Conservation (phyloP, 2,113 vertebrate genomes). For the Spilogale gracilis region DNA sequence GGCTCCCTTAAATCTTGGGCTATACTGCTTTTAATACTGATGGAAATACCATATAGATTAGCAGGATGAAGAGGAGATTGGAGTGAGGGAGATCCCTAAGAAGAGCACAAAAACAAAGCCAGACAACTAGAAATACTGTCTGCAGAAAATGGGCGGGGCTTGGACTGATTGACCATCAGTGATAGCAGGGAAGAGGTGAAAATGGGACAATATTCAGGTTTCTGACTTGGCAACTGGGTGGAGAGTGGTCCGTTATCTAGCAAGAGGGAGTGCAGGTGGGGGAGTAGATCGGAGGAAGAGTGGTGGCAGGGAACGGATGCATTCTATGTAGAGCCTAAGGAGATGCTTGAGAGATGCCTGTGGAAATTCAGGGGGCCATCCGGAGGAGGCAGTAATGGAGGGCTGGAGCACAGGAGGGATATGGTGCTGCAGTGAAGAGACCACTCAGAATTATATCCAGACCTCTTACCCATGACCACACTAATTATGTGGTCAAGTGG, state of each 20-base stretch:
- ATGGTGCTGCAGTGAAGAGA: neutral
- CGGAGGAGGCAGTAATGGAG: neutral
- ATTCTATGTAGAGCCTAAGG: neutral
- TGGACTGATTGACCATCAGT: neutral
- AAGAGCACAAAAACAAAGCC: neutral
- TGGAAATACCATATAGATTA: neutral
- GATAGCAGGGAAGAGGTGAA: neutral
- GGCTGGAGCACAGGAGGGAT: neutral
- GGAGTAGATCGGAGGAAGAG: neutral
- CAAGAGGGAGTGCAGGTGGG: no score
- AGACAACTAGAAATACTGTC: neutral
- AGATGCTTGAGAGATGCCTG: neutral
- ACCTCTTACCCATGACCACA: neutral
- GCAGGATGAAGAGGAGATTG: neutral
- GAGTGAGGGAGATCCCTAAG: neutral
- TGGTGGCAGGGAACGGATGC: neutral
- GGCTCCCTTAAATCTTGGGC: neutral
- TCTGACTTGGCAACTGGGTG: neutral
- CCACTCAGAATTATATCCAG: neutral
- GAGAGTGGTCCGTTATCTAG: neutral
- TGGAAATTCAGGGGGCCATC: neutral
- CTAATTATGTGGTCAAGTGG: neutral
- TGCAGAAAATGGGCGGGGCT: neutral
- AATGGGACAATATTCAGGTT: neutral
- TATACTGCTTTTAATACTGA: neutral